Percentiles rank a stretch among this genome's conserved stretches.
These are phyloP conservation scores for Novumbra hubbsi DNA, from an alignment of 2,797 vertebrate genomes.

Conservation along the genomic window DNA sequence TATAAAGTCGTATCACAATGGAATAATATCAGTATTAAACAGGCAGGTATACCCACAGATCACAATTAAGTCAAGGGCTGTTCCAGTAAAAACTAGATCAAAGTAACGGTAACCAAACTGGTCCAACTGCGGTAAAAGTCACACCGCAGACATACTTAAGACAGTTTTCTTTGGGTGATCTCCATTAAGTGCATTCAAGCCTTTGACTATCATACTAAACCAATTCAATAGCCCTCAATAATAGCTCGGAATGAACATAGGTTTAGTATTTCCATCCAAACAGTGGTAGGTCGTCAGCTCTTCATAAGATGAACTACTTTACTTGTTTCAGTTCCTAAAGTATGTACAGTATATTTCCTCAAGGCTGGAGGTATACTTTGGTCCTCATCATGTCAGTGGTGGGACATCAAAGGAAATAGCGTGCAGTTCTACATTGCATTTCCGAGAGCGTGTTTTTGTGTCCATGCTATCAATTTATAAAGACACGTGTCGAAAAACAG, in stretches of 20 bases:
- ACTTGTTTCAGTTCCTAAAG: conserved; percentile 12
- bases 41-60: conserved; percentile 58
- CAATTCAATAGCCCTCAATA: conserved; percentile 60
- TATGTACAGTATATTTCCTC: conserved; percentile 5
- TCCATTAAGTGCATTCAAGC: conserved; percentile 66
- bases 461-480: background rate
- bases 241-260: conserved; percentile 56
- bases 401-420: conserved; percentile 2
- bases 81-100: conserved; percentile 26
- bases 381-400: conserved; percentile 26
- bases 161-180: conserved; percentile 59
- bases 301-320: conserved; percentile 24
- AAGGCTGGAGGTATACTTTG: background rate
- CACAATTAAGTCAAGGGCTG: conserved; percentile 22
- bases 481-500: conserved; percentile 2
- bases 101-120: conserved; percentile 26
- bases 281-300: conserved; percentile 59
- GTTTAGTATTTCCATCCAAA: conserved; percentile 41
- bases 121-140: conserved; percentile 37
- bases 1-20: background rate
- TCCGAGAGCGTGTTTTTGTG: conserved; percentile 7
- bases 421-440: background rate
- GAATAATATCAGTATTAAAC: conserved; percentile 20
- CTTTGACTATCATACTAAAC: conserved; percentile 48
- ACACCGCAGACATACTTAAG: conserved; percentile 48